These are phyloP conservation scores for Masticophis lateralis DNA, from an alignment of 2,797 vertebrate genomes.

Conservation along the genomic window DNA sequence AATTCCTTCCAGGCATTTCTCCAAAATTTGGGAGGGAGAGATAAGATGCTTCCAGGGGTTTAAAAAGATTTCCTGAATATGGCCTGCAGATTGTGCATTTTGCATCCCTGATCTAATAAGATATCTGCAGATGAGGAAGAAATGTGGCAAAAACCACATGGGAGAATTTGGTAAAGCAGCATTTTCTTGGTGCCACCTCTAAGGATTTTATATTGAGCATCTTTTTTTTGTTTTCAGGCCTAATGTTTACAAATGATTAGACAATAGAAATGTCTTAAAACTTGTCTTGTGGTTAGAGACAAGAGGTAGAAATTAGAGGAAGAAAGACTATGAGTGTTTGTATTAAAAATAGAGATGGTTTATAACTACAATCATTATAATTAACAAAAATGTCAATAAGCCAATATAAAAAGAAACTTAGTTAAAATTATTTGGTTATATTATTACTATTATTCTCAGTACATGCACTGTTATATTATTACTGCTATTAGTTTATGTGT, in stretches of 20 bases:
- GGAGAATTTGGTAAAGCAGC: background rate
- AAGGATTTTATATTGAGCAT: background rate
- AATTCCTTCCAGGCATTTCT: background rate
- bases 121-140: background rate
- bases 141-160: background rate
- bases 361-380: too few species aligned
- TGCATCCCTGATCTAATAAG: background rate
- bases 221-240: background rate
- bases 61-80: background rate
- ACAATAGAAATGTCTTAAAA: background rate
- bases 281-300: too few species aligned
- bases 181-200: background rate
- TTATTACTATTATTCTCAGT: too few species aligned
- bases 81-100: background rate
- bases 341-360: too few species aligned
- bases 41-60: background rate
- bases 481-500: too few species aligned
- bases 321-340: too few species aligned
- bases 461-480: too few species aligned
- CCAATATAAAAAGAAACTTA: too few species aligned
- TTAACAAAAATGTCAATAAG: too few species aligned
- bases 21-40: background rate
- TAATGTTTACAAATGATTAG: background rate
- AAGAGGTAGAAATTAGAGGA: too few species aligned
- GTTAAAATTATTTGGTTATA: too few species aligned